Percentiles rank a stretch among this genome's conserved stretches.
phyloP scores from a whole-genome alignment of 2,797 vertebrate genomes.

The Notolepis coatsorum region DNA sequence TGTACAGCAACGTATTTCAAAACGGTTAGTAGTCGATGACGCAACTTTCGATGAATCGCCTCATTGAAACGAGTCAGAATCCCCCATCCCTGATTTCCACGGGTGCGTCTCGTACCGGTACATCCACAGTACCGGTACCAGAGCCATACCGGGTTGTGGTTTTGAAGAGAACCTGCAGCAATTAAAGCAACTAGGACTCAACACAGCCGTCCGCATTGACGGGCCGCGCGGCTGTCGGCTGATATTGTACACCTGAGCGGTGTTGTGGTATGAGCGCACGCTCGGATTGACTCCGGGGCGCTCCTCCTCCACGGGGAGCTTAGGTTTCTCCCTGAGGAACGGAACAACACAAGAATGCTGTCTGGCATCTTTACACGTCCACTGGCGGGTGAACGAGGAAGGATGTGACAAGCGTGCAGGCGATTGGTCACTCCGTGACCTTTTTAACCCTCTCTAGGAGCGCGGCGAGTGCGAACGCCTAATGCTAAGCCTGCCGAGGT shows the following conservation, averaged over 20 bases:
- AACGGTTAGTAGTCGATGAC: too few relatives aligned
- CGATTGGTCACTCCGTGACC: background rate
- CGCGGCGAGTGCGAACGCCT: constrained; percentile 23
- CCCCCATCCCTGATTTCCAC: too few relatives aligned
- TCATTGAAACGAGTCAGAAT: too few relatives aligned
- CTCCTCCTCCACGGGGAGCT: background rate
- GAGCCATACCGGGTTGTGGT: too few relatives aligned
- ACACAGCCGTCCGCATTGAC: background rate
- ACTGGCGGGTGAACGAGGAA: constrained; percentile 1
- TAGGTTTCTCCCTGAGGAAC: background rate
- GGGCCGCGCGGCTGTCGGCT: too few relatives aligned
- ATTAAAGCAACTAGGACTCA: background rate
- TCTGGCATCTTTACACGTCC: constrained; percentile 8
- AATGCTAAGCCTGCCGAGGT: constrained; percentile 29
- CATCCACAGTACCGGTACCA: too few relatives aligned
- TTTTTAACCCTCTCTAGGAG: constrained; percentile 27
- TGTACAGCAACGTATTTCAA: too few relatives aligned
- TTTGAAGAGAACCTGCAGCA: background rate
- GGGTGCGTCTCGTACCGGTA: too few relatives aligned
- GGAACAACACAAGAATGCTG: constrained; percentile 9
- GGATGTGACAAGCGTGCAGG: background rate
- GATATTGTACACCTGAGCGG: background rate
- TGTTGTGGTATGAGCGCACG: background rate
- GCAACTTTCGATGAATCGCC: too few relatives aligned
- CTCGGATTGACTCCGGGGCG: background rate